These are phyloP conservation scores for Lottia gigantea DNA, from an alignment of 2,888 invertebrate species.

Conservation along the genomic window DNA sequence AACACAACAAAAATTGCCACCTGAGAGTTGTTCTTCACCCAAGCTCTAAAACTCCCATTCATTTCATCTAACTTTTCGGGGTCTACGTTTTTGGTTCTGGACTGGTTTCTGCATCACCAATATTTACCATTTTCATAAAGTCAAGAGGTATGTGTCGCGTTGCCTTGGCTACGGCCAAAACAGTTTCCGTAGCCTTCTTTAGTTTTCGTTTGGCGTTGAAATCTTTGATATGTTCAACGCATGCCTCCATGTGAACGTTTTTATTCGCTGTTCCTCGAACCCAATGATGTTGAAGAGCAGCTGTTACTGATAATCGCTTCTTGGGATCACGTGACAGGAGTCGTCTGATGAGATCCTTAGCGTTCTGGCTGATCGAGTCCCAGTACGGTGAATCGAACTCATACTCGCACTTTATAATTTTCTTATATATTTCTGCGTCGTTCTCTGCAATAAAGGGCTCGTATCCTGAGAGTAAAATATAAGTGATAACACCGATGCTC, in stretches of 20 bases:
- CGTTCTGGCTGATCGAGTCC: conserved; percentile 65
- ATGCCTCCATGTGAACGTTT: conserved; percentile 51
- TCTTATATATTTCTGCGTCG: conserved; percentile 63
- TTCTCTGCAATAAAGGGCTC: conserved; percentile 65
- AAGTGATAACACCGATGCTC: conserved; percentile 67
- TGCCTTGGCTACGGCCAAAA: conserved; percentile 33
- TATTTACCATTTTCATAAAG: neutral
- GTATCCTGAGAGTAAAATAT: conserved; percentile 67
- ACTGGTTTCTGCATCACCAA: neutral
- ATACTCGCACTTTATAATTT: conserved; percentile 63
- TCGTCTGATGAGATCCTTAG: conserved; percentile 61
- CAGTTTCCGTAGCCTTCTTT: conserved; percentile 39
- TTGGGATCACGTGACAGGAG: conserved; percentile 53
- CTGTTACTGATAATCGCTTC: conserved; percentile 54
- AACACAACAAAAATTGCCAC: too few relatives aligned
- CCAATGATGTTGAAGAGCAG: conserved; percentile 63
- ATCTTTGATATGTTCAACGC: conserved; percentile 61
- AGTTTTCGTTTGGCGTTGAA: conserved; percentile 65
- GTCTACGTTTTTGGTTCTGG: too few relatives aligned
- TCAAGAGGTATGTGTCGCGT: conserved; percentile 26
- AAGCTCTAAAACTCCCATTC: too few relatives aligned
- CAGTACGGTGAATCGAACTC: conserved; percentile 64
- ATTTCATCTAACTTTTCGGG: too few relatives aligned
- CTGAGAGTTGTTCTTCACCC: too few relatives aligned
- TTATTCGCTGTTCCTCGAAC: conserved; percentile 55